A percentile compares a stretch with the other conserved stretches of the same genome.
phyloP scores from a whole-genome alignment of 1,140 invertebrate genomes.

The Leguminivora glycinivorella region DNA sequence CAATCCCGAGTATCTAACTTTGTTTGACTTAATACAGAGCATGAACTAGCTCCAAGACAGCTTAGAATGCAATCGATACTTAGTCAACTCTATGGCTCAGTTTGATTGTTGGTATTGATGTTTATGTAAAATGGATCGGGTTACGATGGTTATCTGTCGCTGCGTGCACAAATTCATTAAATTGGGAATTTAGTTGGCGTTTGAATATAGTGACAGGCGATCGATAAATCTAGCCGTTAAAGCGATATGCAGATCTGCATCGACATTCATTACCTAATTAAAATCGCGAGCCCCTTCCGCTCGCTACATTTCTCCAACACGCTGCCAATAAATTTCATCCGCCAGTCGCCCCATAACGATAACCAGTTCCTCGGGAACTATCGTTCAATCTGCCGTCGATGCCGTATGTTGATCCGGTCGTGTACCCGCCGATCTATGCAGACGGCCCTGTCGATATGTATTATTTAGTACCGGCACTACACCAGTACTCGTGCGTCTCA shows the following conservation, averaged over 20 bases:
- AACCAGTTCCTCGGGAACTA: constrained; percentile 79
- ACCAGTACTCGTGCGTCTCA: constrained; percentile 41
- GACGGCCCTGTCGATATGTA: constrained; percentile 75
- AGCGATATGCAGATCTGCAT: constrained; percentile 77
- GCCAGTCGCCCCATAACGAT: constrained; percentile 78
- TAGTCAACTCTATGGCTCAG: constrained; percentile 10
- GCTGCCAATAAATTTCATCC: constrained; percentile 78
- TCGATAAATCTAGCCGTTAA: constrained; percentile 75
- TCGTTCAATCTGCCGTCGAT: constrained; percentile 78
- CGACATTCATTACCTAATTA: constrained; percentile 79
- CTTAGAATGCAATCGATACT: constrained; percentile 2
- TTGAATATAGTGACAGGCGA: constrained; percentile 61
- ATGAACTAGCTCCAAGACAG: constrained; percentile 14
- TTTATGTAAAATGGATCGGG: constrained; percentile 25
- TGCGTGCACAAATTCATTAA: constrained; percentile 51
- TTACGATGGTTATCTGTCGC: constrained; percentile 4
- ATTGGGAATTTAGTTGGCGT: constrained; percentile 59
- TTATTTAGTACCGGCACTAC: constrained; percentile 74
- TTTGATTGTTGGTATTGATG: constrained; percentile 28
- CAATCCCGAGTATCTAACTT: not conserved
- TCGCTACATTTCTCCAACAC: constrained; percentile 77
- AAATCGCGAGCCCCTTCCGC: constrained; percentile 77
- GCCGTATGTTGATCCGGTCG: constrained; percentile 77
- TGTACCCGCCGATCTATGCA: constrained; percentile 74
- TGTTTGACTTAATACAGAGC: not conserved